Percentiles rank a stretch among this genome's conserved stretches.
Evolutionary conservation across 2,113 vertebrate genomes (phyloP).

Genomic region (Halichoerus grypus): DNA sequence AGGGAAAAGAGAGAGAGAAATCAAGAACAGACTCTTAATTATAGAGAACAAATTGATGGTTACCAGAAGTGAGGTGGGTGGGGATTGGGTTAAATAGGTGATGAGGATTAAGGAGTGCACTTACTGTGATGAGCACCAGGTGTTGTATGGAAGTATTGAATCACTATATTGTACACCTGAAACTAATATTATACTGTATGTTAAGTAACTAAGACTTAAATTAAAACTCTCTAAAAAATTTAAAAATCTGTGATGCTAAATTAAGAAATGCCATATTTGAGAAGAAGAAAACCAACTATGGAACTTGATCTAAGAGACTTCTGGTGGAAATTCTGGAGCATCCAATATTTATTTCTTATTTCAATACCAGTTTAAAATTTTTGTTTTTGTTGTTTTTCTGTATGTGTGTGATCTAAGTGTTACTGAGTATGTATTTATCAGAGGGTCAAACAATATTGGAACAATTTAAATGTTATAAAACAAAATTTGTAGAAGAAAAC

Average conservation of each 20-base stretch:
- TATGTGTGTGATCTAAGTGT: not conserved
- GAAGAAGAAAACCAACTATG: not conserved
- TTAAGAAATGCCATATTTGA: conserved; percentile 23
- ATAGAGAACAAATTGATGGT: too few species aligned
- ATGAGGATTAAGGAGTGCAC: too few species aligned
- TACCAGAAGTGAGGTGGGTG: too few species aligned
- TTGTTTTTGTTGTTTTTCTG: not conserved
- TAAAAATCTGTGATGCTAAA: conserved; percentile 11
- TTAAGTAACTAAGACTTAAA: too few species aligned
- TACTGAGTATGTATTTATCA: not conserved
- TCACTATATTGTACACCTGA: too few species aligned
- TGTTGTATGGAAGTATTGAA: too few species aligned
- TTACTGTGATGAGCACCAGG: too few species aligned
- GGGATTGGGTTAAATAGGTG: too few species aligned
- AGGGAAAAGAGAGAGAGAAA: too few species aligned
- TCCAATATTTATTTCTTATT: not conserved
- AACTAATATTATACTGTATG: too few species aligned
- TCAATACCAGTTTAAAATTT: not conserved
- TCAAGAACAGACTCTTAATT: too few species aligned
- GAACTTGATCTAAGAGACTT: not conserved
- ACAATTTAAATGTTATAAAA: not conserved
- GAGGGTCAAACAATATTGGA: not conserved
- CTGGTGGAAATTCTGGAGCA: not conserved
- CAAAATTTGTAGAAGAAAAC: not conserved
- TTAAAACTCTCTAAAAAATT: too few species aligned